Percentiles rank a stretch among this genome's conserved stretches.
phyloP scores from a whole-genome alignment of 2,113 vertebrate genomes.

The Odobenus rosmarus region DNA sequence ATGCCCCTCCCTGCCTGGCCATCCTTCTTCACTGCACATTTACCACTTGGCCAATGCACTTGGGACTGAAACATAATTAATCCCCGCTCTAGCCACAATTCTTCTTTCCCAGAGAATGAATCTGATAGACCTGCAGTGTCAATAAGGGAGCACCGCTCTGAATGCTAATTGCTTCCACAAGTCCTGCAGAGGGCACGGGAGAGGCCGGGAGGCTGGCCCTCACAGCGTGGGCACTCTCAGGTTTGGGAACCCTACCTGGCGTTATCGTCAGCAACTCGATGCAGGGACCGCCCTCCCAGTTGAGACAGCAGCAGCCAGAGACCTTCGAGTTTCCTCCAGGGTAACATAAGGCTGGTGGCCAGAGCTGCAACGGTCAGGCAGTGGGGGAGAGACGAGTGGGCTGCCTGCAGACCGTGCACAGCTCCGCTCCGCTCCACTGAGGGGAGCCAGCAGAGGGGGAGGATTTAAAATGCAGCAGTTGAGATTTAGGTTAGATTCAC shows the following conservation, averaged over 20 bases:
- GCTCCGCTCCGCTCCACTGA: constrained; percentile 35
- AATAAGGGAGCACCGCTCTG: constrained; percentile 8
- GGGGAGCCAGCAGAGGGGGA: neutral
- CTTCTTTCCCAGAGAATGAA: constrained; percentile 56
- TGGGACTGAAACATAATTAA: constrained; percentile 9
- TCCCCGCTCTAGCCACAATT: constrained; percentile 62
- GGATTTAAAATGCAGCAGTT: constrained; percentile 75
- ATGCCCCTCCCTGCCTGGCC: neutral
- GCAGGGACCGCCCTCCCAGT: constrained; percentile 59
- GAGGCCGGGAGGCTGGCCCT: neutral
- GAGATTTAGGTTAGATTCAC: constrained; percentile 83
- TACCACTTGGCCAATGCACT: neutral
- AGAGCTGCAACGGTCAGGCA: neutral
- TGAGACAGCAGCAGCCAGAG: constrained; percentile 73
- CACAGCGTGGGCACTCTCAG: neutral
- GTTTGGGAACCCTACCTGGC: constrained; percentile 78
- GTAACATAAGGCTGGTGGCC: constrained; percentile 75
- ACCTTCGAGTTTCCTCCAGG: constrained; percentile 78
- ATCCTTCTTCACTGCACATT: neutral
- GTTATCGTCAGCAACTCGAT: constrained; percentile 68
- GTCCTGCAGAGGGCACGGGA: constrained; percentile 19
- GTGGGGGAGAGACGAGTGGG: neutral
- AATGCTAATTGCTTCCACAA: constrained; percentile 56
- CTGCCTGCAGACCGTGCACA: neutral
- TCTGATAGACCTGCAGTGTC: constrained; percentile 28